A percentile compares a stretch with the other conserved stretches of the same genome.
Evolutionary conservation across 2,797 vertebrate species (phyloP).

Genomic region (Lagorchestes hirsutus): DNA sequence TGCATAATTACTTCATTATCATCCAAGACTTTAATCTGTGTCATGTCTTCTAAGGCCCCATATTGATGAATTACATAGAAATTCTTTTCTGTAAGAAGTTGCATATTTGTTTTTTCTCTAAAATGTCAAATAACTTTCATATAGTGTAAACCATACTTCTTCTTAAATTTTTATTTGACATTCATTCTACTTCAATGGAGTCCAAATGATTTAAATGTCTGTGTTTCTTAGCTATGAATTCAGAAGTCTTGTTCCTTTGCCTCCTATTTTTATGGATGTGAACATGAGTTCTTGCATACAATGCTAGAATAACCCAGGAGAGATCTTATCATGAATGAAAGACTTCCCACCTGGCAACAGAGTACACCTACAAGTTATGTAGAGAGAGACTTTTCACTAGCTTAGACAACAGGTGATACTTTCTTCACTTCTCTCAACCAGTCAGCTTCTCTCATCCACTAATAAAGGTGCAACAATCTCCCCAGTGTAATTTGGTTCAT

Average conservation of each 20-base stretch:
- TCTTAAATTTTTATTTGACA: neutral
- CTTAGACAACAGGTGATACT: neutral
- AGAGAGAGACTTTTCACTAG: neutral
- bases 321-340: neutral
- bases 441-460: neutral
- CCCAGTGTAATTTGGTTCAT: conserved; percentile 37
- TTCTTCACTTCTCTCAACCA: neutral
- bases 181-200: neutral
- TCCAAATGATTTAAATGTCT: neutral
- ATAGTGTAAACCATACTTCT: neutral
- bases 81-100: neutral
- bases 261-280: neutral
- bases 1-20: neutral
- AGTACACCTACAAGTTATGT: neutral
- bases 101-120: neutral
- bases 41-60: neutral
- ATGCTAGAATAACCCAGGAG: neutral
- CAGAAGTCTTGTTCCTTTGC: neutral
- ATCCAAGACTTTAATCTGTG: neutral
- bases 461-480: conserved; percentile 11
- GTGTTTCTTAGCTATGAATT: neutral
- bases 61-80: neutral
- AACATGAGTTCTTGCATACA: neutral
- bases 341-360: neutral
- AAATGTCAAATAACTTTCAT: neutral